Conservation (phyloP, 1,140 invertebrate genomes). For the Pomacea maculata region DNA sequence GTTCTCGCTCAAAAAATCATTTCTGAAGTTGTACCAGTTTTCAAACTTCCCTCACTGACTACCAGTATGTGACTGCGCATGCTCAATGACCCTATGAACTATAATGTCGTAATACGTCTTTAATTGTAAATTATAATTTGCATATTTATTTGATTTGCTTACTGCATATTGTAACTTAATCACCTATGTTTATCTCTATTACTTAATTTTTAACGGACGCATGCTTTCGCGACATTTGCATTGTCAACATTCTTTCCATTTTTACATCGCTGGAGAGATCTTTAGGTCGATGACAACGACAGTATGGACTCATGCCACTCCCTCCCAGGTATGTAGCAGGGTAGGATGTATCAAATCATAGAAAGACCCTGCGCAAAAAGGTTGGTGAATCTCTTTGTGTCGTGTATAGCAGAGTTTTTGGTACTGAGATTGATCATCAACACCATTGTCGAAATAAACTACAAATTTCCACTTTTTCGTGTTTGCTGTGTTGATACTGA, state of each 20-base stretch:
- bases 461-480: too few species aligned
- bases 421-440: too few species aligned
- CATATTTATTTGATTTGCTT: background rate
- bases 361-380: too few species aligned
- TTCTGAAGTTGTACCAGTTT: background rate
- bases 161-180: background rate
- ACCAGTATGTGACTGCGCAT: background rate
- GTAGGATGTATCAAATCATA: too few species aligned
- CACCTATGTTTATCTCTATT: background rate
- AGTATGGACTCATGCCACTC: too few species aligned
- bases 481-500: too few species aligned
- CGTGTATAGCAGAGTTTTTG: too few species aligned
- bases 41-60: constrained; percentile 9
- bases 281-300: background rate
- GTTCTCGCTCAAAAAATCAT: too few species aligned
- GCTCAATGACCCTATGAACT: background rate
- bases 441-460: too few species aligned
- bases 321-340: too few species aligned
- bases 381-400: too few species aligned
- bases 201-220: too few species aligned
- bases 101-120: background rate
- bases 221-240: background rate
- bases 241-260: constrained; percentile 6
- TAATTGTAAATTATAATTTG: background rate
- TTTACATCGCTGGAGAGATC: background rate